phyloP scores from a whole-genome alignment of 37 sponge, comb jelly and placozoan genomes.

The Beroe forskalii region DNA sequence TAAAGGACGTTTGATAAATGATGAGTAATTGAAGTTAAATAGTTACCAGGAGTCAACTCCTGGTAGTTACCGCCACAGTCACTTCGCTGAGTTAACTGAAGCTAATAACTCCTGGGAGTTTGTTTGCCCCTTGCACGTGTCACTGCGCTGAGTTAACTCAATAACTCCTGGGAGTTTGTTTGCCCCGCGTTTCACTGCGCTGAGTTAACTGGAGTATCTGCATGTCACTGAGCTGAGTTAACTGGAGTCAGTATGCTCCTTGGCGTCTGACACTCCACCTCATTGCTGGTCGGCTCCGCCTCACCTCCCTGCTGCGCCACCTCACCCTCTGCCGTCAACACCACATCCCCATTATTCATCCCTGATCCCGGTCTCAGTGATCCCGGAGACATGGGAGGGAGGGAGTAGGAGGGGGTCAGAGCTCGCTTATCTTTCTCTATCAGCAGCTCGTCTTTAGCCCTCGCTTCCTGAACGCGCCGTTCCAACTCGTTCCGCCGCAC shows the following conservation, averaged over 20 bases:
- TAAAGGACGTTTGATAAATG: too few relatives aligned
- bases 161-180: too few relatives aligned
- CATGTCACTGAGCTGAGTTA: too few relatives aligned
- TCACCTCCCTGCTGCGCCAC: neutral
- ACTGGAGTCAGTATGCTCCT: constrained; percentile 6
- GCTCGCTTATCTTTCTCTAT: constrained; percentile 54
- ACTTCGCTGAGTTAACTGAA: too few relatives aligned
- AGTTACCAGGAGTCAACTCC: too few relatives aligned
- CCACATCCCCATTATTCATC: neutral
- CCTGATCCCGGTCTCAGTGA: neutral
- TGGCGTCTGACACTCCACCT: constrained; percentile 43
- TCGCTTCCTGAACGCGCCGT: neutral
- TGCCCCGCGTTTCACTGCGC: too few relatives aligned
- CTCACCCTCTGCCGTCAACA: neutral
- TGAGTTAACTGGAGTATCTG: too few relatives aligned
- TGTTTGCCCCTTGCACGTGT: too few relatives aligned
- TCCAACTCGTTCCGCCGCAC: constrained; percentile 54
- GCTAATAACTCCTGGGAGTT: too few relatives aligned
- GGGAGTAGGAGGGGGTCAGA: neutral
- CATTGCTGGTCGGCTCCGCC: neutral
- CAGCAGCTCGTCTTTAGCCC: constrained; percentile 35
- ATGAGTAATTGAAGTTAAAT: too few relatives aligned
- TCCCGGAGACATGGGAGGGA: neutral
- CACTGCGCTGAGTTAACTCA: too few relatives aligned
- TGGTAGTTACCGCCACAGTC: too few relatives aligned